Evolutionary conservation across 2,888 invertebrate species (phyloP), one percentile per base, ranked within the genome.

Genomic region (Pardosa pseudoannulata): DNA sequence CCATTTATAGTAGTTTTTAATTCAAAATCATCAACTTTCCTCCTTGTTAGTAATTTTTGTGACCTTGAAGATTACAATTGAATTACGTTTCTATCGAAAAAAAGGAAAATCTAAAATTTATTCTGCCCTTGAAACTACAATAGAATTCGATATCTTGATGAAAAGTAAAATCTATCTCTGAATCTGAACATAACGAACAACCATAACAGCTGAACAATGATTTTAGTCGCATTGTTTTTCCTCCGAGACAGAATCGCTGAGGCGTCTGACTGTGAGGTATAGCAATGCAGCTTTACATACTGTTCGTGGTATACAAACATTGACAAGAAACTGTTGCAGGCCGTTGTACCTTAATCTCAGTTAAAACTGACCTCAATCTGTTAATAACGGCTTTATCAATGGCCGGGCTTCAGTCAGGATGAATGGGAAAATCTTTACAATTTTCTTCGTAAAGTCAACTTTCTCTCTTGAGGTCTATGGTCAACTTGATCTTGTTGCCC

Each of bases 341-440:
- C 41, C 75, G 50, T 76, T 76, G 75, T 76, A 78, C 78, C 28
- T 56, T 78, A 70, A 70, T 78, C 78, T 78, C 29, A 50, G 27
- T 56, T 23, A 31, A 46, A 79, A 79, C 72, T 79, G 79, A 72
- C 72, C 79, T 65, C 72, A 79, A 79, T 79, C 79, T 62, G 19
- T 28, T 41, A 46, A 72, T 79, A 72, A 71, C 65, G 72, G 65
- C 36, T 41, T n/a, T 79, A 72, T 72, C 72, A 79, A 79, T 79
- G 46, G 72, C 41, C 39, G 46, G 16, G 31, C 31, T 56, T 65
- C 72, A 56, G 72, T 72, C 72, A n/a, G 72, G 65, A 23, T 65
- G 79, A 72, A 23, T 72, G 36, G 39, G 19, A 62, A 62, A 71
- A 65, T 31, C 62, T 11, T 31, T 32, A 46, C 64, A 46, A 41